Evolutionary conservation across 1,140 invertebrate species (phyloP), one percentile per base, ranked within the genome.

Genomic region (Leptinotarsa defecta): DNA sequence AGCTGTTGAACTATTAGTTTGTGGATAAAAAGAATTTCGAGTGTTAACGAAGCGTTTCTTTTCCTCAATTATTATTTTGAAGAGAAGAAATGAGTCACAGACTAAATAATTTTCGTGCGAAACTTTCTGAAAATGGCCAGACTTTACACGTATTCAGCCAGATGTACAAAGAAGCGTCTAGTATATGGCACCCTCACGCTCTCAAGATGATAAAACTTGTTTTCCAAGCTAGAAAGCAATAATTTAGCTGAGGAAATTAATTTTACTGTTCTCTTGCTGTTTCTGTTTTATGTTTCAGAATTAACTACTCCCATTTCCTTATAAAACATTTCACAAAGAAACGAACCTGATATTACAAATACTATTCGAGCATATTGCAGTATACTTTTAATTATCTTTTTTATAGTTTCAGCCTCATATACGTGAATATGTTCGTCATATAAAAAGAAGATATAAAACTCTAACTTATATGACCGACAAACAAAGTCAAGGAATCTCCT

Each of bases 271-370:
- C n/a, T 19, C 52, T 19, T 57, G 15, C 52, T 57, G 15, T 57
- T 57, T 57, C 52, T 57, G 52, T 57, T 57, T 57, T 57, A 57
- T 57, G 52, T 57, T 19, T 57, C 17, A 57, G 52, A 57, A 57
- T 17, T 57, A 57, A 57, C 52, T 57, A 57, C 17, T n/a, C 52
- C 17, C 17, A 57, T 57, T 57, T 57, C 3, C 52, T 57, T 57
- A 15, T 15, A 19, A 57, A 57, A 57, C 52, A 57, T 15, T 57
- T 57, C 52, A 57, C 52, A 57, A 57, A 57, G 52, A n/a, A 57
- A 57, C 52, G 13, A 57, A 57, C 52, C n/a, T 57, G 5, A 17
- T 57, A 57, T 57, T 5, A 57, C 4, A 17, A 19, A 5, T 17
- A 57, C 2, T 57, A 57, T 57, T 19, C 4, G 52, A 57, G n/a